Conservation (phyloP, 2,113 vertebrate genomes). For the Festucalex cinctus region DNA sequence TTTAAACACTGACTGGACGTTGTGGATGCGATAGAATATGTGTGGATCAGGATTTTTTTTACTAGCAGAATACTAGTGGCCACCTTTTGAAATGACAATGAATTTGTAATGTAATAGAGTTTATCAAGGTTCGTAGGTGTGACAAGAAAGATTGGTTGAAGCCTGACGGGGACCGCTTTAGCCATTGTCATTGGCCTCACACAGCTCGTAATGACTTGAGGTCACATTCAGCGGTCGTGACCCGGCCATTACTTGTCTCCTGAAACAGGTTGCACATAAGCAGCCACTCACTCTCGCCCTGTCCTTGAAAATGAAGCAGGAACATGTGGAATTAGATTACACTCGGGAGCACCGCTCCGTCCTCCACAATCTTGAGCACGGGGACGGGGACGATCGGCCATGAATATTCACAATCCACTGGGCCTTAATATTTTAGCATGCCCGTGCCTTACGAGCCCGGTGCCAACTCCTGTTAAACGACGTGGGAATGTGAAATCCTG, state of each 20-base stretch:
- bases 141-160: conserved; percentile 6
- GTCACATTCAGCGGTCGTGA: conserved; percentile 39
- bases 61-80: neutral
- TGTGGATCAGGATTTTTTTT: neutral
- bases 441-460: conserved; percentile 21
- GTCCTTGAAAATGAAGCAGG: conserved; percentile 63
- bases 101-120: neutral
- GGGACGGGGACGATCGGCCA: conserved; percentile 40
- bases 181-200: conserved; percentile 27
- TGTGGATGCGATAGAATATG: neutral
- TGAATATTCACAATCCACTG: conserved; percentile 66
- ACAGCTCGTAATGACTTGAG: conserved; percentile 33
- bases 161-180: conserved; percentile 7
- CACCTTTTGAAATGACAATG: neutral
- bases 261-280: conserved; percentile 39
- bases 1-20: neutral
- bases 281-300: conserved; percentile 14
- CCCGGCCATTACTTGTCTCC: conserved; percentile 31
- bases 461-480: conserved; percentile 37
- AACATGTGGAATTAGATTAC: conserved; percentile 62
- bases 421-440: conserved; percentile 67
- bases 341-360: conserved; percentile 45
- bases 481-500: conserved; percentile 33
- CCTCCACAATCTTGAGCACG: conserved; percentile 44
- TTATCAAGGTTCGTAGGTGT: neutral